Percentiles rank a stretch among this genome's conserved stretches.
Evolutionary conservation across 2,888 invertebrate species (phyloP).

Genomic region (Xestia sexstrigata): DNA sequence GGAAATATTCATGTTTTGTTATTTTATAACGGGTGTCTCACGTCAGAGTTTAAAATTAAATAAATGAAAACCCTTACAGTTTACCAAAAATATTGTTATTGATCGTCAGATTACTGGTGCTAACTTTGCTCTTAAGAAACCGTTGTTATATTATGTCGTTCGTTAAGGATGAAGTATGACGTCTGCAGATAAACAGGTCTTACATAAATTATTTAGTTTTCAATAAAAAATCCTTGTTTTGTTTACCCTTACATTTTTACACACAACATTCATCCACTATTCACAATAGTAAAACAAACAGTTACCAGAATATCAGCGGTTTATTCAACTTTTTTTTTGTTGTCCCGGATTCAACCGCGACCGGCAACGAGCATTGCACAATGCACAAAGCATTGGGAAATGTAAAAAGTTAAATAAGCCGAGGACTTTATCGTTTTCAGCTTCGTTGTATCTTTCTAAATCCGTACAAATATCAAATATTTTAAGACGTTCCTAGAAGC

Average conservation of each 20-base stretch:
- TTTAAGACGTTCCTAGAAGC: constrained; percentile 2
- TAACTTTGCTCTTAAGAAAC: too few species aligned
- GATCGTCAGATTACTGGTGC: too few species aligned
- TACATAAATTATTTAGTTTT: not conserved
- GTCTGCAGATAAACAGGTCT: not conserved
- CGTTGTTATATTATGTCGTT: too few species aligned
- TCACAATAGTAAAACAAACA: constrained; percentile 8
- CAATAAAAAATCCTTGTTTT: not conserved
- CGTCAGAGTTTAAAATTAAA: not conserved
- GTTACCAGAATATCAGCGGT: constrained; percentile 16
- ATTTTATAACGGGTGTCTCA: not conserved
- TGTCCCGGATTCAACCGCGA: not conserved
- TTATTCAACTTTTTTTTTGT: constrained; percentile 24
- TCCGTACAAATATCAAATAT: constrained; percentile 3
- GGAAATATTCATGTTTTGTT: not conserved
- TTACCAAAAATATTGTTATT: not conserved
- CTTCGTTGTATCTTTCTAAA: constrained; percentile 13
- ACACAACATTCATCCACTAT: not conserved
- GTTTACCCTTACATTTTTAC: not conserved
- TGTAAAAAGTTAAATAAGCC: constrained; percentile 42
- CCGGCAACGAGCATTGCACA: constrained; percentile 1
- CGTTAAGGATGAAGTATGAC: not conserved
- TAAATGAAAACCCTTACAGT: not conserved
- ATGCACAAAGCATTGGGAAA: constrained; percentile 34
- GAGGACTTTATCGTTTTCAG: constrained; percentile 16